phyloP scores from a whole-genome alignment of 2,888 invertebrate species.

The Drosophila kambysellisi region DNA sequence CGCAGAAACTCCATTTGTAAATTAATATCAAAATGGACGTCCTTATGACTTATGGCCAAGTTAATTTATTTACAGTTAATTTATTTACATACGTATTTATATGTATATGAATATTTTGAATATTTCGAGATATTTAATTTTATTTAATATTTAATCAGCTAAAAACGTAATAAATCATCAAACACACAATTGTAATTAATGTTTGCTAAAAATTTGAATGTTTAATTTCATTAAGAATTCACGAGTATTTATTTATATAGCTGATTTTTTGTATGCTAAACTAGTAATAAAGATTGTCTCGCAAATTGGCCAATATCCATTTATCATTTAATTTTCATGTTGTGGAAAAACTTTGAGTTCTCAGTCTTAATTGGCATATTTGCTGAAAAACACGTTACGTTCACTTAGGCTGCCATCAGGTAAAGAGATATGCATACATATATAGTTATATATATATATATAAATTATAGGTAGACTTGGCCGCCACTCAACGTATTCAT shows the following conservation, averaged over 20 bases:
- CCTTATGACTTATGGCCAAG: background rate
- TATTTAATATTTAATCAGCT: background rate
- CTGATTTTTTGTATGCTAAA: background rate
- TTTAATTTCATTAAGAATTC: background rate
- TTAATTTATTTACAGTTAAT: background rate
- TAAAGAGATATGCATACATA: background rate
- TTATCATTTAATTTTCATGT: slow-evolving; percentile 17
- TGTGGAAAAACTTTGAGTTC: slow-evolving; percentile 1
- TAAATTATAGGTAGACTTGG: background rate
- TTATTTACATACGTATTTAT: background rate
- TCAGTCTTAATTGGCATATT: slow-evolving; percentile 34
- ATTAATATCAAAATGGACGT: background rate
- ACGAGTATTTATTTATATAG: background rate
- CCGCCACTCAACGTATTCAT: slow-evolving; percentile 24
- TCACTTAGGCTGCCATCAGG: slow-evolving; percentile 11
- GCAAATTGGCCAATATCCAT: slow-evolving; percentile 19
- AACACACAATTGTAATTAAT: background rate
- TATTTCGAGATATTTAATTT: background rate
- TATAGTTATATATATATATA: background rate
- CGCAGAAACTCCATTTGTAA: background rate
- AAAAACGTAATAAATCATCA: background rate
- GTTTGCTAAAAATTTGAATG: background rate
- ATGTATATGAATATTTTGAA: background rate
- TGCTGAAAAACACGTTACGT: slow-evolving; percentile 28
- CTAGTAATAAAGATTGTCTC: slow-evolving; percentile 16